Conservation (phyloP, 1,140 invertebrate species). For the Drosophila tristis region DNA sequence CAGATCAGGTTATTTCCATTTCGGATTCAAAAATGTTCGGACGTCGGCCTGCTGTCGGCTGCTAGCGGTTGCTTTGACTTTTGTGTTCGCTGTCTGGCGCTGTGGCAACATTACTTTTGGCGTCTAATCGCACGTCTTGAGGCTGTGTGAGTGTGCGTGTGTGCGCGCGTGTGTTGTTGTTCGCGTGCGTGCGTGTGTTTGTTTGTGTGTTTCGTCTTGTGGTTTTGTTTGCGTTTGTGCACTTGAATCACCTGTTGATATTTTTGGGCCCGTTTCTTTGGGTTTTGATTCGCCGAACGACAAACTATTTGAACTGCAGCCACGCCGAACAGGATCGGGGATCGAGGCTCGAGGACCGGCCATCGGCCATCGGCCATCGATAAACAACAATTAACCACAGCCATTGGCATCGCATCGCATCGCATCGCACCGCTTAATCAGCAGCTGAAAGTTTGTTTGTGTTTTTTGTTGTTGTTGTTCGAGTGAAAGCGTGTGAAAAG, state of each 20-base stretch:
- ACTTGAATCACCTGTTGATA: constrained; percentile 25
- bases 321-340: too few species aligned
- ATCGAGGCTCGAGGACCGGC: too few species aligned
- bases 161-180: constrained; percentile 19
- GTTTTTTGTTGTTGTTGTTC: constrained; percentile 41
- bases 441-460: constrained; percentile 27
- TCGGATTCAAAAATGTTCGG: constrained; percentile 9
- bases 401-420: too few species aligned
- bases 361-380: too few species aligned
- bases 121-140: too few species aligned
- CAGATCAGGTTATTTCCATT: too few species aligned
- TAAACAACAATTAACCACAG: too few species aligned
- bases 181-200: not conserved
- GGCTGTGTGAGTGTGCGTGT: constrained; percentile 6
- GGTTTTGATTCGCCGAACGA: not conserved
- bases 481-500: constrained; percentile 80
- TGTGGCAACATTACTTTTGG: not conserved
- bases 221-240: constrained; percentile 19
- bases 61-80: not conserved
- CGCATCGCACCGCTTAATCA: too few species aligned
- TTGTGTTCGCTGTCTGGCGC: constrained; percentile 33
- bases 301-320: too few species aligned
- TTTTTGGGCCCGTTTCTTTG: constrained; percentile 4
- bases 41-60: not conserved
- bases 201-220: not conserved